These are phyloP conservation scores for Formicarius rufipectus DNA, from an alignment of 2,113 vertebrate genomes.

Conservation along the genomic window DNA sequence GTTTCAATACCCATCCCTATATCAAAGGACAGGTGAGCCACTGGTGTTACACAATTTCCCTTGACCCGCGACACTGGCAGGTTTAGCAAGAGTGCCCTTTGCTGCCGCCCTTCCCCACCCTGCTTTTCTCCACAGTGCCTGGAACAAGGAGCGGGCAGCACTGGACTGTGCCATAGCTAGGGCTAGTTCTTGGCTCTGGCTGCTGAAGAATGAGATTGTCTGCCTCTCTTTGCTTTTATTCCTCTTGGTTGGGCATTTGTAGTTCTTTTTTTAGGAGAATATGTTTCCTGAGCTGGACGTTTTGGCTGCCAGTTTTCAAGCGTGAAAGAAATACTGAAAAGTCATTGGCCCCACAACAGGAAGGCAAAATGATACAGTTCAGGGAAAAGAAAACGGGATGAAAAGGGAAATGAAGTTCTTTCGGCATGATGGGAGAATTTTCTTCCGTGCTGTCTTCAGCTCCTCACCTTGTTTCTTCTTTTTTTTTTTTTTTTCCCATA, in stretches of 20 bases:
- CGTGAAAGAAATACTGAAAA: not conserved
- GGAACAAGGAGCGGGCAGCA: not conserved
- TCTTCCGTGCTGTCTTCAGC: not conserved
- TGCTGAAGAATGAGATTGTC: not conserved
- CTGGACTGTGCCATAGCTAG: not conserved
- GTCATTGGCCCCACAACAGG: not conserved
- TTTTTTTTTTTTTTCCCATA: not conserved
- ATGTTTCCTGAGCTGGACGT: not conserved
- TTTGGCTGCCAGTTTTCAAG: not conserved
- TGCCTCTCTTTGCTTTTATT: not conserved
- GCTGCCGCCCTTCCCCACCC: not conserved
- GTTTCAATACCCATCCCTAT: not conserved
- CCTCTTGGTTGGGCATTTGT: not conserved
- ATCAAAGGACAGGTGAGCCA: not conserved
- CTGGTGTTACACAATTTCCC: not conserved
- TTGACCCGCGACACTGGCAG: rapidly evolving
- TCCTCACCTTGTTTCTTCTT: not conserved
- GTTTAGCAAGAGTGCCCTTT: not conserved
- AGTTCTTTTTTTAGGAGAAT: not conserved
- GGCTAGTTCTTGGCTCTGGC: not conserved
- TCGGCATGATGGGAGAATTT: not conserved
- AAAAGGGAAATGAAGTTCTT: not conserved
- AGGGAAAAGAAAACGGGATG: not conserved
- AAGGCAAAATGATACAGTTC: not conserved
- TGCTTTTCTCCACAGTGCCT: not conserved